A percentile compares a stretch with the other conserved stretches of the same genome.
Evolutionary conservation across 2,797 vertebrate species (phyloP).

Genomic region (Carapus acus): DNA sequence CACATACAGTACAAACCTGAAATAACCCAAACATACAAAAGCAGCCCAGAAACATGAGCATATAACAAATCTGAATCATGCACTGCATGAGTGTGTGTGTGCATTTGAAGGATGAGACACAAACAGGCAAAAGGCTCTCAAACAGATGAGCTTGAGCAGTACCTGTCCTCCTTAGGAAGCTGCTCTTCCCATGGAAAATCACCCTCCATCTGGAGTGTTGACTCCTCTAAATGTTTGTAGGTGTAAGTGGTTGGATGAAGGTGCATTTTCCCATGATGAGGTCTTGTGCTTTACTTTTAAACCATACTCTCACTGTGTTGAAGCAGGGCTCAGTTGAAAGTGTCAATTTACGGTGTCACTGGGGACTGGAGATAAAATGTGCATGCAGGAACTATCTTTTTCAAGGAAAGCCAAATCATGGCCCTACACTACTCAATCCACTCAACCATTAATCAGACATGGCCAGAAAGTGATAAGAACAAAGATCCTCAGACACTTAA

Average conservation of each 20-base stretch:
- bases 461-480: conserved; percentile 55
- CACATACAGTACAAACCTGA: no score
- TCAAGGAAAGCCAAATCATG: conserved; percentile 66
- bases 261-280: conserved; percentile 19
- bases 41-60: conserved; percentile 16
- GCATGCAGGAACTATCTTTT: conserved; percentile 64
- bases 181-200: conserved; percentile 32
- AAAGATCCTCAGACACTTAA: conserved; percentile 58
- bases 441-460: conserved; percentile 66
- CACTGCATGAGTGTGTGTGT: conserved; percentile 6
- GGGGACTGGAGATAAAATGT: conserved; percentile 47
- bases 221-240: no score
- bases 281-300: conserved; percentile 41
- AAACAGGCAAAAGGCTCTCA: conserved; percentile 57
- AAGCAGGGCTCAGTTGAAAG: conserved; percentile 53
- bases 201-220: conserved; percentile 42
- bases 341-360: conserved; percentile 48
- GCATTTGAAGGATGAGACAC: conserved; percentile 27
- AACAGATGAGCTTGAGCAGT: conserved; percentile 58
- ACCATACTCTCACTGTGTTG: conserved; percentile 35
- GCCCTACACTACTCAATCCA: conserved; percentile 40
- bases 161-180: conserved; percentile 42
- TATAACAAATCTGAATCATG: conserved; percentile 26
- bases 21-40: no score
- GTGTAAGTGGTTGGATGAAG: background rate